Conservation (phyloP, 2,888 invertebrate genomes). For the Tupiocoris notatus region DNA sequence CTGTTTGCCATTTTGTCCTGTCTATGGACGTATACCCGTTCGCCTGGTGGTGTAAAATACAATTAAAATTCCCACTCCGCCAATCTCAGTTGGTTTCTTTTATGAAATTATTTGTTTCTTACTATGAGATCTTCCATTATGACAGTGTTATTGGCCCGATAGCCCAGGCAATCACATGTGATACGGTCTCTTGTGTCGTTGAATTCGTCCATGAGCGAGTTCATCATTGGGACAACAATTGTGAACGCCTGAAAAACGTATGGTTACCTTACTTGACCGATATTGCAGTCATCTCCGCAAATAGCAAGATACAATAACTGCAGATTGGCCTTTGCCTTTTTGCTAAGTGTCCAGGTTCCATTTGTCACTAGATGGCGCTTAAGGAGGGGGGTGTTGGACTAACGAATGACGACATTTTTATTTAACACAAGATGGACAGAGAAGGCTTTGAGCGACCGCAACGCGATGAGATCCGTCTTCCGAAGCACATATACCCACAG, state of each 20-base stretch:
- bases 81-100: background rate
- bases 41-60: background rate
- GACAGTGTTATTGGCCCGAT: background rate
- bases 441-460: no score
- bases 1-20: constrained; percentile 16
- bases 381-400: no score
- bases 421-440: no score
- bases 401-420: no score
- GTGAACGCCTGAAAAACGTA: constrained; percentile 13
- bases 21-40: constrained; percentile 2
- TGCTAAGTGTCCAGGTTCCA: no score
- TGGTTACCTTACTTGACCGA: no score
- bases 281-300: no score
- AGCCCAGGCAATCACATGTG: constrained; percentile 1
- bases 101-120: background rate
- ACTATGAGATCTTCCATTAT: constrained; percentile 24
- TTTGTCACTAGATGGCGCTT: no score
- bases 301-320: no score
- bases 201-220: constrained; percentile 9
- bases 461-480: no score
- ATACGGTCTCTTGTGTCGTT: constrained; percentile 7
- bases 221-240: constrained; percentile 18
- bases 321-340: no score
- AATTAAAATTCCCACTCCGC: background rate
- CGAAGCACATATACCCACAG: no score